Base-by-base conservation (phyloP, 2,888 invertebrate species). In the Amblyjoppa fuscipennis region DNA sequence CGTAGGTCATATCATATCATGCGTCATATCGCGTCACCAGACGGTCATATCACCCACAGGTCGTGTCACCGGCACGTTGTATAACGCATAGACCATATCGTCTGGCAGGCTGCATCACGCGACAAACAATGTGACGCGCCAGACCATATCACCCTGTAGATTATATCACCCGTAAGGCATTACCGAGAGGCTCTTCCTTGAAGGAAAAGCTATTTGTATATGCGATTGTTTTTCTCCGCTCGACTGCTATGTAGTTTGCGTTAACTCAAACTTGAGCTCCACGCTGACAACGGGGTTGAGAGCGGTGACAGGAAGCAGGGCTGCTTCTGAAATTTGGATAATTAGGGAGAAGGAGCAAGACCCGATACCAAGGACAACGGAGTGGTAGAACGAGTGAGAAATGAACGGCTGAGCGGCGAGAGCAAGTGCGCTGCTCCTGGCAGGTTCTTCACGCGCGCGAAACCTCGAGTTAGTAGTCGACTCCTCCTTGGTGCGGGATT, bases 401-500 rank as follows among this genome's bases (percentile, higher is more conserved):
- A 20, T n/a, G 53, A 69, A 71, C 25, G 45, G 56, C 13, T 34
- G 71, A 20, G 13, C n/a, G 41, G 53, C 49, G 61, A 69, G 53
- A 53, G 74, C 61, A 11, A 78, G 64, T 59, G 75, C 71, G 56
- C 73, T 68, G 79, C 68, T 80, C 59, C 45, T 59, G 79, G 68
- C 68, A 68, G 79, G 51, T 83, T 83, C 83, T 76, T 61, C 59
- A 61, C 70, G 70, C 64, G 20, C 31, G 49, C 49, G 64, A 61
- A 66, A 71, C 59, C 66, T 66, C 66, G 38, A 64, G 75, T 51
- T 59, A 73, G 53, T 69, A 76, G 73, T 53, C 70, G 34, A 38
- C 61, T 81, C 82, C 79, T 83, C 75, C 76, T 77, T 69, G 64
- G 80, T 83, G 74, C 73, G 79, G 76, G 68, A 85, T 85, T 83